Percentiles rank a stretch among this genome's conserved stretches.
These are phyloP conservation scores for Drosophila niveifrons DNA, from an alignment of 2,888 invertebrate genomes.

Conservation along the genomic window DNA sequence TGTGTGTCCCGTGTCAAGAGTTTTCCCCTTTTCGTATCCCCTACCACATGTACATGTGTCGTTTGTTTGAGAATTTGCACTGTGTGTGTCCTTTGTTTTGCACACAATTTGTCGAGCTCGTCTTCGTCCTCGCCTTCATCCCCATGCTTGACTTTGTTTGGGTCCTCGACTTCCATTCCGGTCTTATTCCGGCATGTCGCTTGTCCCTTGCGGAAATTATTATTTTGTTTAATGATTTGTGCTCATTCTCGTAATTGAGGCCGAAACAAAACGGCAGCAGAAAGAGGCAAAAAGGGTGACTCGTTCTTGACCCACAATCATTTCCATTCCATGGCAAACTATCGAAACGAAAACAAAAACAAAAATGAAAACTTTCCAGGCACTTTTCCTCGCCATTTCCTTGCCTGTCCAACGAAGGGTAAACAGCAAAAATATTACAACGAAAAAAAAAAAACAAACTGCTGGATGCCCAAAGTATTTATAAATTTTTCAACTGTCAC, in stretches of 20 bases:
- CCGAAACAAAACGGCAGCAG: constrained; percentile 30
- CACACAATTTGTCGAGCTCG: constrained; percentile 61
- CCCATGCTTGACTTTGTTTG: constrained; percentile 1
- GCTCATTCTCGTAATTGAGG: constrained; percentile 77
- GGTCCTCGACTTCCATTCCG: constrained; percentile 47
- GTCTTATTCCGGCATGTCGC: constrained; percentile 53
- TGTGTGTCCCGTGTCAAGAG: constrained; percentile 25
- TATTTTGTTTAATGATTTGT: constrained; percentile 83
- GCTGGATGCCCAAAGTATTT: constrained; percentile 42
- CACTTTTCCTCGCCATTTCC: constrained; percentile 18
- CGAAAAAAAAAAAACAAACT: constrained; percentile 30
- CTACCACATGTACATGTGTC: constrained; percentile 5
- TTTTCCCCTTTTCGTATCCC: constrained; percentile 6
- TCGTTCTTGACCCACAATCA: constrained; percentile 69
- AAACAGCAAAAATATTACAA: constrained; percentile 37
- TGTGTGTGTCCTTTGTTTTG: constrained; percentile 56
- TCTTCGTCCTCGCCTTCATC: constrained; percentile 7
- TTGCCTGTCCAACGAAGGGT: constrained; percentile 47
- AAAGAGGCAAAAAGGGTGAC: constrained; percentile 9
- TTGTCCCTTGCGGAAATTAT: constrained; percentile 76
- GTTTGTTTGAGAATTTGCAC: constrained; percentile 21
- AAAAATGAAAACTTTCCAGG: constrained; percentile 32
- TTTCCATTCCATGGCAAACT: constrained; percentile 52
- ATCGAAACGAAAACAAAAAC: constrained; percentile 43
- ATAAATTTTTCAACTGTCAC: constrained; percentile 52